Base-by-base conservation (phyloP, 2,888 invertebrate genomes). In the Drosophila mercatorum region DNA sequence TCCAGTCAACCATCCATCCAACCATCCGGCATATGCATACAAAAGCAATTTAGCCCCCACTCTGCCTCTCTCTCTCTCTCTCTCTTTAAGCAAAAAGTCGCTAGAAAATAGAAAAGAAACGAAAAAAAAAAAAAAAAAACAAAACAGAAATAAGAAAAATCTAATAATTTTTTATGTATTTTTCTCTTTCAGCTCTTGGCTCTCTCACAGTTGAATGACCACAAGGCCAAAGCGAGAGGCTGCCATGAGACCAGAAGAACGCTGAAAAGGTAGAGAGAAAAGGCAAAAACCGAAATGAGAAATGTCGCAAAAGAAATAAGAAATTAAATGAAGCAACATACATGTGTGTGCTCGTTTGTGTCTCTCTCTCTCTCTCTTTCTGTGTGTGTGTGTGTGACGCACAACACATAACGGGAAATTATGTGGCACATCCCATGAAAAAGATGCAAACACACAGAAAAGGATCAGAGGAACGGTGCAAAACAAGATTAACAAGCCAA, bases 131-230 rank as follows among this genome's bases (percentile, higher is more conserved):
- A 31, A 67, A 53, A 17, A 17, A 17, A n/a, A 62, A 51, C 28
- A 70, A 67, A 75, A 60, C 43, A 56, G 65, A 67, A 68, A 69
- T 46, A 60, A 69, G 56, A 79, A 68, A 74, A 78, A 81, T 82
- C 80, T 74, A 88, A 88, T 83, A 88, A 81, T 86, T 82, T 83
- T 77, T 75, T 80, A 74, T 80, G 81, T 75, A 72, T 78, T 80
- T 80, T 72, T 72, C 68, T 68, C 59, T 53, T 53, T 76, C 56
- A 77, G 49, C 60, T 73, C 61, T 76, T 73, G 81, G 80, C 76
- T 86, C 80, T 82, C 81, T 82, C 60, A 70, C 83, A 88, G 80
- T 81, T 88, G 88, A 84, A 81, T 86, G 84, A 80, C 85, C 81
- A 84, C 84, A 80, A 79, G 81, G 81, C 85, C 79, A 68, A 64